Conservation (phyloP, 1,140 invertebrate genomes). For the Oedothorax gibbosus region DNA sequence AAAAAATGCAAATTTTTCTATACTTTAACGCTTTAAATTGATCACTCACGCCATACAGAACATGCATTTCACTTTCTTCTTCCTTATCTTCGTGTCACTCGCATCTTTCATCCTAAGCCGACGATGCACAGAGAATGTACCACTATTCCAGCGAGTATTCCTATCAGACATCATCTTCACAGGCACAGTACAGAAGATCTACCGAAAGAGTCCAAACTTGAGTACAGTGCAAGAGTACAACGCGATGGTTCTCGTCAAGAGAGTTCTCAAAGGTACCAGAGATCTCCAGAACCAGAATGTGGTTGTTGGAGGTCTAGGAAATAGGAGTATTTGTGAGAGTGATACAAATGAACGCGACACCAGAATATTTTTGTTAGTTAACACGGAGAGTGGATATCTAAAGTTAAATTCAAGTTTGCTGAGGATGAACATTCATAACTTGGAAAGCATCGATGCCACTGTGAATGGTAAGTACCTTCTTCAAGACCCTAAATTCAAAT, state of each 20-base stretch:
- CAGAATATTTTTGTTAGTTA: constrained; percentile 60
- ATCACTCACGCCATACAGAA: no score
- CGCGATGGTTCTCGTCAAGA: constrained; percentile 62
- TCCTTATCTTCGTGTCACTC: background rate
- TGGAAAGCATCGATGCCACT: constrained; percentile 57
- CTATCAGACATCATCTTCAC: constrained; percentile 66
- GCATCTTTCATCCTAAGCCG: background rate
- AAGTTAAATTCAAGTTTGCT: constrained; percentile 60
- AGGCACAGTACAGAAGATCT: constrained; percentile 65
- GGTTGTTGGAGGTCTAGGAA: constrained; percentile 61
- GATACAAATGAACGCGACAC: constrained; percentile 52
- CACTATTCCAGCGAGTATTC: constrained; percentile 63
- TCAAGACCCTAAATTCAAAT: background rate
- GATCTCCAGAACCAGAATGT: constrained; percentile 56
- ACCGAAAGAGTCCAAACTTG: constrained; percentile 45
- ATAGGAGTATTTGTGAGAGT: constrained; percentile 51
- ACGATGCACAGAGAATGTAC: constrained; percentile 48
- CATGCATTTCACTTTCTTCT: background rate
- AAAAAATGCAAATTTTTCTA: no score
- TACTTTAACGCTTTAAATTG: no score
- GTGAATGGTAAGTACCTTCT: constrained; percentile 49
- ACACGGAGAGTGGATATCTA: constrained; percentile 50
- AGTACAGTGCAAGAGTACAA: constrained; percentile 60
- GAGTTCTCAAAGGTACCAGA: constrained; percentile 56
- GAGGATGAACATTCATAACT: constrained; percentile 54